These are phyloP conservation scores for Zeuzera pyrina DNA, from an alignment of 2,888 invertebrate species.

Conservation along the genomic window DNA sequence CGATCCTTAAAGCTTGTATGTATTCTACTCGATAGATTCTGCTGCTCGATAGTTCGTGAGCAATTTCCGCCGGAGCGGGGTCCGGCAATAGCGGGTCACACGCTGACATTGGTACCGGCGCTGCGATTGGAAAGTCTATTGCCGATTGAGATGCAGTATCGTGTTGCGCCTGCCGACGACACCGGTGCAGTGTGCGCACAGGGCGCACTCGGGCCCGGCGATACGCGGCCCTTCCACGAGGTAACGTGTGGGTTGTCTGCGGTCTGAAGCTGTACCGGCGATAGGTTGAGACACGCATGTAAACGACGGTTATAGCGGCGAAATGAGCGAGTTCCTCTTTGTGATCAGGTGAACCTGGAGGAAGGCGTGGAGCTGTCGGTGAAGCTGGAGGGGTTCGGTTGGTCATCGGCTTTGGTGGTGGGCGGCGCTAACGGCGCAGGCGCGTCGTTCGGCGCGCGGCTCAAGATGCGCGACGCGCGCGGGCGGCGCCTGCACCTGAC, in stretches of 20 bases:
- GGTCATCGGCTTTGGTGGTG: slow-evolving; percentile 76
- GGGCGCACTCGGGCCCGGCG: slow-evolving; percentile 29
- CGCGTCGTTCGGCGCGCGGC: slow-evolving; percentile 74
- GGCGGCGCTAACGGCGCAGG: slow-evolving; percentile 42
- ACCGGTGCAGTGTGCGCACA: slow-evolving; percentile 21
- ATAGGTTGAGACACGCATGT: too few species aligned
- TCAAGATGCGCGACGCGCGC: slow-evolving; percentile 83
- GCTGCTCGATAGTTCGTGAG: slow-evolving; percentile 84
- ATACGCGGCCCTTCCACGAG: slow-evolving; percentile 51
- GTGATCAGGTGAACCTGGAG: slow-evolving; percentile 82
- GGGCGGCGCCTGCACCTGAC: slow-evolving; percentile 83
- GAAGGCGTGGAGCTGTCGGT: slow-evolving; percentile 82
- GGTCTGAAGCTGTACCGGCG: too few species aligned
- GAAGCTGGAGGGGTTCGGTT: slow-evolving; percentile 87
- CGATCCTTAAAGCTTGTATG: too few species aligned
- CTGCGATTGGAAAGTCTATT: slow-evolving; percentile 89
- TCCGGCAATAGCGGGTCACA: slow-evolving; percentile 85
- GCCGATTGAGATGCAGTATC: slow-evolving; percentile 84
- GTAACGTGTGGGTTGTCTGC: slow-evolving; percentile 21
- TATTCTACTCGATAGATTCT: too few species aligned
- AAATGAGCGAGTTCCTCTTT: too few species aligned
- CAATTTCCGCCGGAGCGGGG: slow-evolving; percentile 82
- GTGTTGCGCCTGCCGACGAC: slow-evolving; percentile 31
- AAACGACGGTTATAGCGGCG: too few species aligned
- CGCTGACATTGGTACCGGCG: slow-evolving; percentile 87